These are phyloP conservation scores for Thinocorus orbignyianus DNA, from an alignment of 2,113 vertebrate species.

Conservation along the genomic window DNA sequence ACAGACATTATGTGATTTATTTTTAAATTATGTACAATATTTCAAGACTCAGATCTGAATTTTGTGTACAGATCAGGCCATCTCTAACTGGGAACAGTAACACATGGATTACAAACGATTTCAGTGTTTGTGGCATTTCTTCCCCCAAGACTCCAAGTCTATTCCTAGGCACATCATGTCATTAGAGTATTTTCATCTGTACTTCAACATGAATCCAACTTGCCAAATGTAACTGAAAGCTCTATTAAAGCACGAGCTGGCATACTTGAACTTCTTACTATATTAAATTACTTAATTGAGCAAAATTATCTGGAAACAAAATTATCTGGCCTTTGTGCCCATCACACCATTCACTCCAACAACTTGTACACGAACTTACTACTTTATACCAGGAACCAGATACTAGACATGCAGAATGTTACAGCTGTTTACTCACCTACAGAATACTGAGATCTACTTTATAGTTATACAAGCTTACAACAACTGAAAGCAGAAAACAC, in stretches of 20 bases:
- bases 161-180: background rate
- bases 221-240: background rate
- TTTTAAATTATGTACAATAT: background rate
- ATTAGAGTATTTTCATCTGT: background rate
- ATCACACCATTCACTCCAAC: background rate
- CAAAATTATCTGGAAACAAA: background rate
- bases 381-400: background rate
- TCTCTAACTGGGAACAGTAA: background rate
- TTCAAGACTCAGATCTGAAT: background rate
- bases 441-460: background rate
- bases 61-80: background rate
- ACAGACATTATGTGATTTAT: background rate
- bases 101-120: background rate
- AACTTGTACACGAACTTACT: background rate
- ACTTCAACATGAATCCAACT: background rate
- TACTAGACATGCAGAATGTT: background rate
- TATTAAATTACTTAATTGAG: constrained; percentile 7
- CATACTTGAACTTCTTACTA: background rate
- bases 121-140: background rate
- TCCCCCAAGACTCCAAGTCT: background rate
- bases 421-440: background rate
- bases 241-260: background rate
- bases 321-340: background rate
- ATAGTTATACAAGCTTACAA: background rate
- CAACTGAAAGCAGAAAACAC: background rate